Evolutionary conservation across 1,140 invertebrate genomes (phyloP).

Genomic region (Musca domestica): DNA sequence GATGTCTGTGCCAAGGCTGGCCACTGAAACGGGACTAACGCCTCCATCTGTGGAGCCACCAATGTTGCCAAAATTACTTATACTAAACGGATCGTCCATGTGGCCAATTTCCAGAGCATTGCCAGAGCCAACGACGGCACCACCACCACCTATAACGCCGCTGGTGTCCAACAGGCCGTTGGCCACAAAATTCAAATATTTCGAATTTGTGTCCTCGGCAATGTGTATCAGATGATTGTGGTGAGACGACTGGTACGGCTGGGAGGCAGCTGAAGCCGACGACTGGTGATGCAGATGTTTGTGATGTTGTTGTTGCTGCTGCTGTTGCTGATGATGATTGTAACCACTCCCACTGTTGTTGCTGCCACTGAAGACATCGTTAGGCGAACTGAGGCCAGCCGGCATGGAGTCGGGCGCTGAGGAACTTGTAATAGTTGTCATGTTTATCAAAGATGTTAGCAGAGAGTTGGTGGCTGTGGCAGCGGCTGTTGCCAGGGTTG

Average conservation of each 20-base stretch:
- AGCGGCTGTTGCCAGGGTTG: background rate
- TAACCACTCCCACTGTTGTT: background rate
- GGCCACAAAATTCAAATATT: slow-evolving; percentile 25
- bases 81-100: slow-evolving; percentile 10
- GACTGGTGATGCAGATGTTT: background rate
- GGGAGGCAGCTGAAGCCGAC: no score
- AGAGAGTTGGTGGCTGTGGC: background rate
- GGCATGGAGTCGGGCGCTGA: background rate
- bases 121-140: background rate
- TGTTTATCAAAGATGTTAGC: slow-evolving; percentile 12
- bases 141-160: background rate
- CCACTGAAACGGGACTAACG: background rate
- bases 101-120: background rate
- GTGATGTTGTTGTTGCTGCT: background rate
- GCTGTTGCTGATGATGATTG: background rate
- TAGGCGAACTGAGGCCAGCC: background rate
- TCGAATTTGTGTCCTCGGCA: slow-evolving; percentile 7
- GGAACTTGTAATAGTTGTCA: background rate
- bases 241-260: background rate
- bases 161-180: slow-evolving; percentile 20
- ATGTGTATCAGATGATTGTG: slow-evolving; percentile 8
- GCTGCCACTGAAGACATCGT: background rate
- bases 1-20: background rate
- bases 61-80: slow-evolving; percentile 6
- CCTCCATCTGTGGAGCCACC: background rate